Percentiles rank a stretch among this genome's conserved stretches.
Conservation (phyloP, 2,888 invertebrate species). For the Lasioglossum pauxillum region DNA sequence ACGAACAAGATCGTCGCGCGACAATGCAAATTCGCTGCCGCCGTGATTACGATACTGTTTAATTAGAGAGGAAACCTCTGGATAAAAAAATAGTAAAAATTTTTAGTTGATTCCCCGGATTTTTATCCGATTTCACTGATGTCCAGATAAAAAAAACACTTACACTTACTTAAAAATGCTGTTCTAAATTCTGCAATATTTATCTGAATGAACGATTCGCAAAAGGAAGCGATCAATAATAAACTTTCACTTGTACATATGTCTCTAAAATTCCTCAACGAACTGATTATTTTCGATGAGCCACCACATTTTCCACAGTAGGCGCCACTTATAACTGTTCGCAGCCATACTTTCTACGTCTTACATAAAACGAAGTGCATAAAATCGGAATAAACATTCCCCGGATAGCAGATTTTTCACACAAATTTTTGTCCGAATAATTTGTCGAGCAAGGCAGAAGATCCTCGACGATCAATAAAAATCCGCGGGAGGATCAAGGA, state of each 20-base stretch:
- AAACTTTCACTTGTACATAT: too few relatives aligned
- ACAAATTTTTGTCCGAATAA: not conserved
- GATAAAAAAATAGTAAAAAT: too few relatives aligned
- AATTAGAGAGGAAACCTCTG: too few relatives aligned
- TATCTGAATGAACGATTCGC: too few relatives aligned
- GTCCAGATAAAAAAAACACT: too few relatives aligned
- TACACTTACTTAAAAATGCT: too few relatives aligned
- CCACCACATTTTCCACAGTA: not conserved
- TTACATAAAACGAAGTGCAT: slow-evolving; percentile 22
- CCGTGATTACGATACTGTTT: not conserved
- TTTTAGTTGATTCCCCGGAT: too few relatives aligned
- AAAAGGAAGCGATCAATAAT: too few relatives aligned
- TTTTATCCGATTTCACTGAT: too few relatives aligned
- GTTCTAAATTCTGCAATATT: too few relatives aligned
- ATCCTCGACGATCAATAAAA: not conserved
- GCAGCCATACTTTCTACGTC: slow-evolving; percentile 15
- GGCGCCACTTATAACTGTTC: not conserved
- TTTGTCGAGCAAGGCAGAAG: not conserved
- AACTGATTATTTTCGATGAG: not conserved
- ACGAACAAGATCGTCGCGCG: slow-evolving; percentile 51
- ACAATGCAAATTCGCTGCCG: slow-evolving; percentile 15
- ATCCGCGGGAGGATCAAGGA: not conserved
- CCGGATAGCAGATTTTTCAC: not conserved
- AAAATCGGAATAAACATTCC: slow-evolving; percentile 2
- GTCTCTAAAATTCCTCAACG: not conserved